These are phyloP conservation scores for Metellina segmentata DNA, from an alignment of 2,888 invertebrate genomes.

Conservation along the genomic window DNA sequence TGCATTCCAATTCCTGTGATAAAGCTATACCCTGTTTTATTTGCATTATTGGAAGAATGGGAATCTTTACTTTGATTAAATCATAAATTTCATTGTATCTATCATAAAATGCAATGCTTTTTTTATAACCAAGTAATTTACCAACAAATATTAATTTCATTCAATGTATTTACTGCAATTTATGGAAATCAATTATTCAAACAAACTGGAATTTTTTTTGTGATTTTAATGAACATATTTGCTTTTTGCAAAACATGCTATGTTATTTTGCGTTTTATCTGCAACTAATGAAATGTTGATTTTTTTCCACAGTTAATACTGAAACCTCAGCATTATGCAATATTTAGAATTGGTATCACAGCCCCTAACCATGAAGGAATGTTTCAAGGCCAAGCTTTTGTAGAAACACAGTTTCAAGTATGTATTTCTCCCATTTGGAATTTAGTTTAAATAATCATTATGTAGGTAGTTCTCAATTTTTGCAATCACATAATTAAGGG, in stretches of 20 bases:
- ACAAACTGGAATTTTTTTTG: background rate
- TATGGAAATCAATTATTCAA: constrained; percentile 57
- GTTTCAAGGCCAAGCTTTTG: constrained; percentile 86
- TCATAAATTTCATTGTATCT: no score
- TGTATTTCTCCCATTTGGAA: background rate
- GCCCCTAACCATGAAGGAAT: constrained; percentile 86
- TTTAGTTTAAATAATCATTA: background rate
- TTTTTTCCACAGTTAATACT: constrained; percentile 82
- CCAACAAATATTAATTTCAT: no score
- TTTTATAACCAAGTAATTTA: no score
- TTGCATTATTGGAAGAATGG: no score
- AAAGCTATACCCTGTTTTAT: no score
- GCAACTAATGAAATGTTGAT: background rate
- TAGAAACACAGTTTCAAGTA: constrained; percentile 85
- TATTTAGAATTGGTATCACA: constrained; percentile 87
- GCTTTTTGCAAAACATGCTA: background rate
- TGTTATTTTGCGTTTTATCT: background rate
- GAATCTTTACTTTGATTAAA: no score
- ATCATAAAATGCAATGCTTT: no score
- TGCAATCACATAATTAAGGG: background rate
- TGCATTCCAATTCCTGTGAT: no score
- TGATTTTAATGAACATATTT: no score
- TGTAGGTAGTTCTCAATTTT: no score
- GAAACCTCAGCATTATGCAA: constrained; percentile 85
- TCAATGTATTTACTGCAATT: background rate